These are phyloP conservation scores for Keiferia lycopersicella DNA, from an alignment of 2,888 invertebrate genomes.

Conservation along the genomic window DNA sequence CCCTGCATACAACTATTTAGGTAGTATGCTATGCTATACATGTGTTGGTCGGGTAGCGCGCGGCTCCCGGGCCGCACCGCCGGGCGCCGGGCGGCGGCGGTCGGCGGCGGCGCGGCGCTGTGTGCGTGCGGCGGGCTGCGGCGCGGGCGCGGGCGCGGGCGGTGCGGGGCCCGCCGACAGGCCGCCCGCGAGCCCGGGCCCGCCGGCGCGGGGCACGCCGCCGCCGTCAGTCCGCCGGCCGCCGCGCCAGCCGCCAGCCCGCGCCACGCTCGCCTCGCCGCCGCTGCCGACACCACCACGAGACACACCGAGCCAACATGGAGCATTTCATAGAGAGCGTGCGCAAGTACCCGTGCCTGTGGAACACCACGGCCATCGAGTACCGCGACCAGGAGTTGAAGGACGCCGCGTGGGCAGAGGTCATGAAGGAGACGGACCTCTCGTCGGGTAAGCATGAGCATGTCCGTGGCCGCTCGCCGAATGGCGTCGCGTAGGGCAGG, in stretches of 20 bases:
- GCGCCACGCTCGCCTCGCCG: conserved; percentile 37
- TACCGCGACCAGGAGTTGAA: conserved; percentile 77
- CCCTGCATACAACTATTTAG: not conserved
- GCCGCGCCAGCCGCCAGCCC: conserved; percentile 38
- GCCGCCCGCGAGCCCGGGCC: conserved; percentile 33
- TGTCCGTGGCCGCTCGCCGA: not conserved
- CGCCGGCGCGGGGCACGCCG: conserved; percentile 36
- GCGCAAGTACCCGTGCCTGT: conserved; percentile 73
- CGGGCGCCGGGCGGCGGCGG: conserved; percentile 31
- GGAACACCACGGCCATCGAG: conserved; percentile 75
- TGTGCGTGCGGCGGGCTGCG: conserved; percentile 42
- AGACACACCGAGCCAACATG: conserved; percentile 46
- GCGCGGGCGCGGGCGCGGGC: conserved; percentile 41
- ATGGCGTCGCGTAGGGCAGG: not conserved
- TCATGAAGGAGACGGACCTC: conserved; percentile 72
- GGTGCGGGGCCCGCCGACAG: conserved; percentile 30
- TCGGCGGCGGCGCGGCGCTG: conserved; percentile 31
- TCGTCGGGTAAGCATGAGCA: conserved; percentile 60
- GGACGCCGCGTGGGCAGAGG: conserved; percentile 75
- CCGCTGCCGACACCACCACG: conserved; percentile 28
- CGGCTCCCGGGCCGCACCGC: conserved; percentile 34
- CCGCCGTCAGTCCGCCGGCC: conserved; percentile 34
- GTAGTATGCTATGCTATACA: not conserved
- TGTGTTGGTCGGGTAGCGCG: not conserved
- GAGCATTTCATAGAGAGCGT: conserved; percentile 73